phyloP scores from a whole-genome alignment of 2,888 invertebrate genomes.

The Microplitis deprimator region DNA sequence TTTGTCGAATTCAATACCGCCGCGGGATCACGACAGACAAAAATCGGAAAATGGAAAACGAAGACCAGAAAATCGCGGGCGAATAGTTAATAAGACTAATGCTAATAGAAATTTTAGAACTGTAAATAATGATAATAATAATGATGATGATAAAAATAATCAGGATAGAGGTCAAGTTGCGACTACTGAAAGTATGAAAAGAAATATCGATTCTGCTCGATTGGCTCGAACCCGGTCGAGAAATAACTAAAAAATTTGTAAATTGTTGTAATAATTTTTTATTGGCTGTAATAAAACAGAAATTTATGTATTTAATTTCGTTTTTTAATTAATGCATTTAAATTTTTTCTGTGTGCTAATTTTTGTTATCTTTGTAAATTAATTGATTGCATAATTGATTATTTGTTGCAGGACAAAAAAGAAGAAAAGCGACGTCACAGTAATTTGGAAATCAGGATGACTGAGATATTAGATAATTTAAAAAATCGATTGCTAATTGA shows the following conservation, averaged over 20 bases:
- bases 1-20: background rate
- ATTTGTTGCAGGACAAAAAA: slow-evolving; percentile 57
- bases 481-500: slow-evolving; percentile 61
- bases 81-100: background rate
- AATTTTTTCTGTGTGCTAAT: background rate
- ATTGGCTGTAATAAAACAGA: background rate
- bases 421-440: slow-evolving; percentile 53
- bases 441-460: slow-evolving; percentile 59
- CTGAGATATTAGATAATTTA: slow-evolving; percentile 61
- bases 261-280: background rate
- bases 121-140: background rate
- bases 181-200: background rate
- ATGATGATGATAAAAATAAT: background rate
- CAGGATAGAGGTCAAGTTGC: background rate
- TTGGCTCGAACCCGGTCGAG: background rate
- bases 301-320: background rate
- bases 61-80: background rate
- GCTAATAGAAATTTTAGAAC: background rate
- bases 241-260: background rate
- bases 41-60: background rate
- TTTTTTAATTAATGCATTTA: background rate
- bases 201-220: background rate
- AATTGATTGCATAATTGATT: background rate
- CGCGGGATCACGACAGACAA: no score
- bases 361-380: background rate